A percentile compares a stretch with the other conserved stretches of the same genome.
These are phyloP conservation scores for Drosophila subpulchrella DNA, from an alignment of 1,140 invertebrate genomes.

Conservation along the genomic window DNA sequence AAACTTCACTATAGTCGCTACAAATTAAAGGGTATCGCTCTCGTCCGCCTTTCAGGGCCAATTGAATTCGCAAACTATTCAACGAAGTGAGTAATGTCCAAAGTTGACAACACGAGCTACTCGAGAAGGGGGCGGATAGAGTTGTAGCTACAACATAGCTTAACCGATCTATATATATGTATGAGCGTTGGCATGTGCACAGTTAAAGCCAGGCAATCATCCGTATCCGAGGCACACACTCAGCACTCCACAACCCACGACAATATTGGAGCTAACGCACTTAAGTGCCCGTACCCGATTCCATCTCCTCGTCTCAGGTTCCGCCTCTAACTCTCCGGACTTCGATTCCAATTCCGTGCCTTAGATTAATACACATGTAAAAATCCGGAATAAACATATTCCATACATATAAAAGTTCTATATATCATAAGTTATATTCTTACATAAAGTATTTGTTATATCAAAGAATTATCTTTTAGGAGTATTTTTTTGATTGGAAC, in stretches of 20 bases:
- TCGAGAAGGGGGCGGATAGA: conserved; percentile 13
- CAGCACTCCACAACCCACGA: conserved; percentile 60
- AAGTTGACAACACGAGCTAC: conserved; percentile 36
- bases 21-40: conserved; percentile 25
- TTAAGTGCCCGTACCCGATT: conserved; percentile 47
- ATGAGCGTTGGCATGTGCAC: neutral
- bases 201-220: conserved; percentile 53
- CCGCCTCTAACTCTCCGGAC: conserved; percentile 27
- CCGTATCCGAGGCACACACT: conserved; percentile 53
- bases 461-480: too few species aligned
- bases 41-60: conserved; percentile 46
- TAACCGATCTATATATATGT: conserved; percentile 14
- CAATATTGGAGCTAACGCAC: conserved; percentile 55
- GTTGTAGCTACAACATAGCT: conserved; percentile 38
- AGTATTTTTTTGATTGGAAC: too few species aligned
- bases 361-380: conserved; percentile 23
- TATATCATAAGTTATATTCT: too few species aligned
- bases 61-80: conserved; percentile 61
- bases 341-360: conserved; percentile 43
- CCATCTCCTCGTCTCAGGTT: conserved; percentile 50
- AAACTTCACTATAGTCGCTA: conserved; percentile 3
- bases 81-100: conserved; percentile 66
- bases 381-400: neutral
- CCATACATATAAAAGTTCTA: too few species aligned
- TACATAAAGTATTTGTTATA: too few species aligned